Conservation (phyloP, 2,888 invertebrate species). For the Neelides folsomi region DNA sequence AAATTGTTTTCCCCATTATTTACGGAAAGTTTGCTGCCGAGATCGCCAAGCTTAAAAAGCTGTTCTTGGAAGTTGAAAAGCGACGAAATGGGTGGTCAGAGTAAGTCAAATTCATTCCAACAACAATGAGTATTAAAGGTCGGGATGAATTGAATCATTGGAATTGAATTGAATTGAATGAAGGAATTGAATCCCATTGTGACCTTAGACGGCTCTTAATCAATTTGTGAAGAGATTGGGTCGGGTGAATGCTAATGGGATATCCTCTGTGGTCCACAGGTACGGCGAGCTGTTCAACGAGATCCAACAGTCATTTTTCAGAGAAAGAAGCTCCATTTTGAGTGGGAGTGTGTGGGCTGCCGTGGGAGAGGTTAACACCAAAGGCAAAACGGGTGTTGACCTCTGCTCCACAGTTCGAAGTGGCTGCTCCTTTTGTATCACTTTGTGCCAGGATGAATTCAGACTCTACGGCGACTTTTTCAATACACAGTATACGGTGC, state of each 20-base stretch:
- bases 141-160: neutral
- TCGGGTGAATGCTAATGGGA: neutral
- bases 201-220: neutral
- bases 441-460: conserved; percentile 88
- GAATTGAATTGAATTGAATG: neutral
- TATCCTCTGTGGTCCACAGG: conserved; percentile 36
- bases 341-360: conserved; percentile 57
- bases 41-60: conserved; percentile 66
- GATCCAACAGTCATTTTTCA: conserved; percentile 69
- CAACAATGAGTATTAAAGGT: neutral
- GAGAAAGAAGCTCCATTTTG: conserved; percentile 55
- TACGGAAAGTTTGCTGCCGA: conserved; percentile 92
- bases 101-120: conserved; percentile 41
- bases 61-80: conserved; percentile 69
- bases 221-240: neutral
- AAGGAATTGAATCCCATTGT: neutral
- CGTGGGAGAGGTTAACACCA: conserved; percentile 50
- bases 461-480: conserved; percentile 86
- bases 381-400: conserved; percentile 50
- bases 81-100: conserved; percentile 58
- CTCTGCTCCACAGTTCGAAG: conserved; percentile 72
- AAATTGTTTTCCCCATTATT: conserved; percentile 55
- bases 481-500: conserved; percentile 37
- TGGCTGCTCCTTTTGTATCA: conserved; percentile 77
- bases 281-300: conserved; percentile 60